These are phyloP conservation scores for Chlorodrepanis virens DNA, from an alignment of 2,113 vertebrate species.

Conservation along the genomic window DNA sequence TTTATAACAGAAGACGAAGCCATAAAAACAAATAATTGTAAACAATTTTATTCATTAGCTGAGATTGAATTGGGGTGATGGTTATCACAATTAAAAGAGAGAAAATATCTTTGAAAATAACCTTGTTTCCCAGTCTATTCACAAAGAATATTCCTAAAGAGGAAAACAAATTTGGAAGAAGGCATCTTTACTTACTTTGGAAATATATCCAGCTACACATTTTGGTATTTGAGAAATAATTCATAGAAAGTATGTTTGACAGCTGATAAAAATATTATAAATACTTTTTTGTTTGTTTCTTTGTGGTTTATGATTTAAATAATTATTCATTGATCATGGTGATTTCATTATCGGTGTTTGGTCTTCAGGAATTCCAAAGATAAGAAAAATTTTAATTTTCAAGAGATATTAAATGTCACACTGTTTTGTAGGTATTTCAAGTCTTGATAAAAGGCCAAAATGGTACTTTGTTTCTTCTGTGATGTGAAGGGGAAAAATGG, in stretches of 20 bases:
- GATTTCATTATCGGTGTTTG: background rate
- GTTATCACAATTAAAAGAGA: background rate
- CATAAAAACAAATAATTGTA: background rate
- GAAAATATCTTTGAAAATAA: background rate
- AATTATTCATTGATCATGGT: background rate
- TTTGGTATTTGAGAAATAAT: background rate
- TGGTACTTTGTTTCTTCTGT: background rate
- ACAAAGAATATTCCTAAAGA: background rate
- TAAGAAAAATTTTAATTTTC: background rate
- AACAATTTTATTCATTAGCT: background rate
- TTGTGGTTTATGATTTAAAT: background rate
- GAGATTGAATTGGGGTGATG: background rate
- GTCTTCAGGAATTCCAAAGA: background rate
- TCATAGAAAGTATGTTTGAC: background rate
- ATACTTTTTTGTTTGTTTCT: accelerated
- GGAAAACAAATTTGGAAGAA: background rate
- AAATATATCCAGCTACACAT: background rate
- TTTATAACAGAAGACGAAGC: background rate
- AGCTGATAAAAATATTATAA: background rate
- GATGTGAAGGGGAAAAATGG: background rate
- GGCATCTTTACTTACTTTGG: background rate
- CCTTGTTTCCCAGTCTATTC: background rate
- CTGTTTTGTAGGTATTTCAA: background rate
- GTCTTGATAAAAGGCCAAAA: background rate
- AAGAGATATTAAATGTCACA: background rate